phyloP scores from a whole-genome alignment of 2,888 invertebrate species.

The Harpalus rufipes region DNA sequence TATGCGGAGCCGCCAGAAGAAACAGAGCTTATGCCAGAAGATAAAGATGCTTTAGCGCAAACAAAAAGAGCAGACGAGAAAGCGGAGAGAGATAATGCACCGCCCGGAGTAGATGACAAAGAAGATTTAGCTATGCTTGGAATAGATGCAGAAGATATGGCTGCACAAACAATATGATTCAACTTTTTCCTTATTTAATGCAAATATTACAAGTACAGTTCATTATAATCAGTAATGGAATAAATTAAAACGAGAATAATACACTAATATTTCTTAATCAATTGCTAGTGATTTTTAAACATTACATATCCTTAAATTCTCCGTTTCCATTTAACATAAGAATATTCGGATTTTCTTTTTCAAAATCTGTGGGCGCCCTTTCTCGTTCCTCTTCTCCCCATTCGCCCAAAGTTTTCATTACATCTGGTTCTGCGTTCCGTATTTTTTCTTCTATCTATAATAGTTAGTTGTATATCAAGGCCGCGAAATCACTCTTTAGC shows the following conservation, averaged over 20 bases:
- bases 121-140: constrained; percentile 92
- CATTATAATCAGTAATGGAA: constrained; percentile 39
- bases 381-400: constrained; percentile 86
- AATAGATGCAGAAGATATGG: constrained; percentile 89
- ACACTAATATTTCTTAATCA: constrained; percentile 38
- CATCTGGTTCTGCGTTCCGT: constrained; percentile 84
- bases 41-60: constrained; percentile 30
- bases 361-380: constrained; percentile 86
- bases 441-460: constrained; percentile 85
- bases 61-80: constrained; percentile 55
- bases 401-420: constrained; percentile 86
- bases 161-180: constrained; percentile 78
- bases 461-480: too few species aligned
- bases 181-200: constrained; percentile 45
- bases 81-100: constrained; percentile 67
- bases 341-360: constrained; percentile 89
- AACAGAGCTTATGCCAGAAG: constrained; percentile 66
- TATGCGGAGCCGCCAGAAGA: constrained; percentile 71
- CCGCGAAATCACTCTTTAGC: too few species aligned
- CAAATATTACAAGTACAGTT: constrained; percentile 42
- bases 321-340: constrained; percentile 86
- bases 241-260: constrained; percentile 42
- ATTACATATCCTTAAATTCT: constrained; percentile 87
- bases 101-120: constrained; percentile 78
- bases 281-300: constrained; percentile 5